phyloP scores from a whole-genome alignment of 1,140 invertebrate genomes.

The Bombyx mori region DNA sequence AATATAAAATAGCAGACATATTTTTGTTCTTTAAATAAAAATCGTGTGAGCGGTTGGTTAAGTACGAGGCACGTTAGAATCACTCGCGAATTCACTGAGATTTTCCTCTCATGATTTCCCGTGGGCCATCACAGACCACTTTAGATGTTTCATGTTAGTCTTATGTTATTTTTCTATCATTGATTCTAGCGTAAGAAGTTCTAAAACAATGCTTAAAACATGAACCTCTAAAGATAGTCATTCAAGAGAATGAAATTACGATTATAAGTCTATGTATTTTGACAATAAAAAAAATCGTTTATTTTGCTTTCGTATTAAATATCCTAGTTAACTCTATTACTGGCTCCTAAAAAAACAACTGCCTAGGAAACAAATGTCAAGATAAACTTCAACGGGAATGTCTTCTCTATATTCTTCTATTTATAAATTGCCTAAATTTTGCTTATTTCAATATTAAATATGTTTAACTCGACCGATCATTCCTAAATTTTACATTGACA shows the following conservation, averaged over 20 bases:
- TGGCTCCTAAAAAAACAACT: background rate
- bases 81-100: constrained; percentile 4
- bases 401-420: too few species aligned
- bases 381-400: too few species aligned
- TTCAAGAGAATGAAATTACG: background rate
- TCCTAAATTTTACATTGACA: too few species aligned
- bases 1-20: too few species aligned
- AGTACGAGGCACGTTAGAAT: constrained; percentile 3
- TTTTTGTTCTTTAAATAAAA: too few species aligned
- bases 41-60: background rate
- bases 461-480: too few species aligned
- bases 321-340: background rate
- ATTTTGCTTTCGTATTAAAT: background rate
- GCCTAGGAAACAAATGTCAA: too few species aligned
- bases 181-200: background rate
- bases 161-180: constrained; percentile 6
- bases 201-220: too few species aligned
- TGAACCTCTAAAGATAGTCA: too few species aligned
- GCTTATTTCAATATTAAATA: too few species aligned
- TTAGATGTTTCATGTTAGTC: constrained; percentile 5
- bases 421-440: too few species aligned
- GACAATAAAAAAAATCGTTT: background rate
- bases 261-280: background rate
- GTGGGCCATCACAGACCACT: constrained; percentile 9
- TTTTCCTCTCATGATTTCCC: constrained; percentile 8